These are phyloP conservation scores for Lordiphosa andalusiaca DNA, from an alignment of 2,888 invertebrate species.

Conservation along the genomic window DNA sequence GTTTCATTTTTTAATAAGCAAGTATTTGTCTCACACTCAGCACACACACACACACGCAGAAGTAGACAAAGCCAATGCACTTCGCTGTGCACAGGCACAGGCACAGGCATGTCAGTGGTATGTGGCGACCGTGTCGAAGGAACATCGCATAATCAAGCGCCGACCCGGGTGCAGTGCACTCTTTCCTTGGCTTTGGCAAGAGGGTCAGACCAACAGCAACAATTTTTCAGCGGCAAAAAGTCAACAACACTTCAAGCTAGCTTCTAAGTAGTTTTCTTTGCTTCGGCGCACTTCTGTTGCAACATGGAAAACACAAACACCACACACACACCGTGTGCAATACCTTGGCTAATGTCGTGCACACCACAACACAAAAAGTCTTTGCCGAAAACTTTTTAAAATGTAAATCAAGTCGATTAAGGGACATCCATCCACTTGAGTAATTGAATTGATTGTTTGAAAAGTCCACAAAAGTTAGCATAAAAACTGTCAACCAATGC, in stretches of 20 bases:
- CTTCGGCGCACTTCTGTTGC: constrained; percentile 60
- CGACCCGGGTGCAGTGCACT: constrained; percentile 36
- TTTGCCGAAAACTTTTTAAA: constrained; percentile 14
- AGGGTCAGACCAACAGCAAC: constrained; percentile 66
- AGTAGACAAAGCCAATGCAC: constrained; percentile 6
- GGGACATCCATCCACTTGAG: constrained; percentile 34
- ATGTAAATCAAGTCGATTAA: constrained; percentile 25
- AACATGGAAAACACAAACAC: constrained; percentile 45
- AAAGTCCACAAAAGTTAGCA: constrained; percentile 6
- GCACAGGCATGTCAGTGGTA: neutral
- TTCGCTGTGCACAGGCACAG: neutral
- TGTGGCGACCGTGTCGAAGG: neutral
- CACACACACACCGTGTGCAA: constrained; percentile 33
- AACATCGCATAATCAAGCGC: constrained; percentile 7
- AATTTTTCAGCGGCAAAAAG: constrained; percentile 58
- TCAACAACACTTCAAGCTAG: constrained; percentile 63
- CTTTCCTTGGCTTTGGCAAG: constrained; percentile 78
- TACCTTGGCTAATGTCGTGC: constrained; percentile 77
- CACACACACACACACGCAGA: too few species aligned
- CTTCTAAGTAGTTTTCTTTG: neutral
- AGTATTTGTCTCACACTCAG: constrained; percentile 1
- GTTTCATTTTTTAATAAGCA: constrained; percentile 10
- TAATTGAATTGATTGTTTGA: constrained; percentile 5
- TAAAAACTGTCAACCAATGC: constrained; percentile 1
- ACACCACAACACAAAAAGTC: constrained; percentile 39